Conservation (phyloP, 1,140 invertebrate genomes). For the Euborellia annulipes region DNA sequence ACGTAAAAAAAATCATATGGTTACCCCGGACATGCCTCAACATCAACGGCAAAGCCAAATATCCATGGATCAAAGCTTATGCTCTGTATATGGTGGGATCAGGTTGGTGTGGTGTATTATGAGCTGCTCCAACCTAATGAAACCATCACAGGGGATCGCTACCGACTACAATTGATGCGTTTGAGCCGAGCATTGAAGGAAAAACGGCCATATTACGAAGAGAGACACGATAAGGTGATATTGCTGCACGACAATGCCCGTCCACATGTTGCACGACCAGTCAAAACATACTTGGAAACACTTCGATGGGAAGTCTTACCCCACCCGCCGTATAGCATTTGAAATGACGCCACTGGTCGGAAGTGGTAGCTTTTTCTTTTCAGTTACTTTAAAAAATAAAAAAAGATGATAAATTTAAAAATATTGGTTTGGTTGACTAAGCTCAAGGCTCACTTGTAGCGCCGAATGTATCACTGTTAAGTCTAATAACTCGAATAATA, state of each 20-base stretch:
- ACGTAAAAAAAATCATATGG: conserved; percentile 16
- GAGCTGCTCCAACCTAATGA: conserved; percentile 15
- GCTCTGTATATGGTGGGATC: conserved; percentile 17
- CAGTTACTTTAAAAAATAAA: too few species aligned
- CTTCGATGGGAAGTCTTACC: conserved; percentile 16
- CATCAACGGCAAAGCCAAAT: conserved; percentile 16
- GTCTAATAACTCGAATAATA: too few species aligned
- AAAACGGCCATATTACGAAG: conserved; percentile 6
- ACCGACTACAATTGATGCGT: conserved; percentile 16
- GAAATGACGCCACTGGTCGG: too few species aligned
- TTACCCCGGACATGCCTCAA: conserved; percentile 10
- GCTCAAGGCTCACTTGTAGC: too few species aligned
- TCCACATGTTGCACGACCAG: conserved; percentile 16
- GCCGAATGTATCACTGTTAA: too few species aligned
- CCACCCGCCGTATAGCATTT: too few species aligned
- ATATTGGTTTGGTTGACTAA: too few species aligned
- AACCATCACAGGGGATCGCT: conserved; percentile 14
- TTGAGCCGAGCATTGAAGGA: conserved; percentile 14
- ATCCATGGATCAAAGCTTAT: conserved; percentile 15
- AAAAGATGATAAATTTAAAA: too few species aligned
- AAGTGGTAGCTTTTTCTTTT: too few species aligned
- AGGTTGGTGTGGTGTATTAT: conserved; percentile 16
- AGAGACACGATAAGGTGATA: conserved; percentile 11
- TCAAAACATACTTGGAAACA: conserved; percentile 14
- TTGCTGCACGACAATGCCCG: conserved; percentile 19